Percentiles rank a stretch among this genome's conserved stretches.
These are phyloP conservation scores for Dinomys branickii DNA, from an alignment of 2,113 vertebrate species.

Conservation along the genomic window DNA sequence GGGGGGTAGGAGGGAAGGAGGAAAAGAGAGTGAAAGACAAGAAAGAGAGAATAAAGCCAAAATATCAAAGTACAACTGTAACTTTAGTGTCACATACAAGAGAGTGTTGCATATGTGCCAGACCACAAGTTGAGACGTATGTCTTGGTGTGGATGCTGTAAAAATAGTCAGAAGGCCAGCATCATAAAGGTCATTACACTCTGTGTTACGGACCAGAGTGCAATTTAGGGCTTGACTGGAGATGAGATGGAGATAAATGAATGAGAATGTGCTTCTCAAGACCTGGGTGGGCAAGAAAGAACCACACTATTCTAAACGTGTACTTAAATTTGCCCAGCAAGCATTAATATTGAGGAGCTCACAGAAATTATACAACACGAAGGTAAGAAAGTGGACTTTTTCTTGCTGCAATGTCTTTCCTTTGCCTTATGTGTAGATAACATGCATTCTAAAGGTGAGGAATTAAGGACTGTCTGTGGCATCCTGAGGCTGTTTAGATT, in stretches of 20 bases:
- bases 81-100: background rate
- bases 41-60: background rate
- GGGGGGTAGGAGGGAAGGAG: fast-evolving
- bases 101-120: background rate
- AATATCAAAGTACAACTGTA: background rate
- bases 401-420: background rate
- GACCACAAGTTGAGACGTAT: background rate
- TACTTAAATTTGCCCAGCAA: conserved; percentile 18
- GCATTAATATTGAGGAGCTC: background rate
- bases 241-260: conserved; percentile 49
- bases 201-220: background rate
- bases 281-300: background rate
- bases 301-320: background rate
- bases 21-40: too few species aligned
- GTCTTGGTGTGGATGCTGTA: background rate
- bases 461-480: too few species aligned
- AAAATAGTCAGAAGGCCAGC: background rate
- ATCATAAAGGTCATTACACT: background rate
- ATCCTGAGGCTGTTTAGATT: too few species aligned
- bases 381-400: background rate
- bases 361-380: background rate
- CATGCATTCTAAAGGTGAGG: too few species aligned
- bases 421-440: background rate
- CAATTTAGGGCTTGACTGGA: background rate
- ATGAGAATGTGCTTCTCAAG: background rate